Conservation (phyloP, 2,888 invertebrate genomes). For the Furcula furcula region DNA sequence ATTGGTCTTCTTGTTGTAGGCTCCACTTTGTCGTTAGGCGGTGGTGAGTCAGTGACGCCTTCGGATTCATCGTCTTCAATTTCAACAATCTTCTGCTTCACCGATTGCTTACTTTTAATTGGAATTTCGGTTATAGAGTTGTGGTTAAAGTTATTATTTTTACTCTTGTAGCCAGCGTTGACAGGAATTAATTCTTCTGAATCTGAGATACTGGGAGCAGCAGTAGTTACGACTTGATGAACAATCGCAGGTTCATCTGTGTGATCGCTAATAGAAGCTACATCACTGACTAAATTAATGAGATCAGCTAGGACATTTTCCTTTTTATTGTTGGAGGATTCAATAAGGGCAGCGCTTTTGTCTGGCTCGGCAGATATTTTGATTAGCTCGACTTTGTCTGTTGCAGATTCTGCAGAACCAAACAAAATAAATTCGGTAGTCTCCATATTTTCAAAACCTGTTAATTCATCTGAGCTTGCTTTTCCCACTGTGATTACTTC, state of each 20-base stretch:
- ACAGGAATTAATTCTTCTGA: conserved; percentile 73
- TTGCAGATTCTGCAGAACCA: conserved; percentile 61
- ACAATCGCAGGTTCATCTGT: conserved; percentile 39
- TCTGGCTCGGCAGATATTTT: conserved; percentile 54
- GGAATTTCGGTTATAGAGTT: conserved; percentile 72
- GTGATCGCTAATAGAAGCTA: conserved; percentile 69
- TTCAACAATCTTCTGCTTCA: conserved; percentile 58
- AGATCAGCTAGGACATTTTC: conserved; percentile 63
- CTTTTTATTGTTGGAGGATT: conserved; percentile 43
- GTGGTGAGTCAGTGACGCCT: conserved; percentile 59
- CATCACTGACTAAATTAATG: conserved; percentile 70
- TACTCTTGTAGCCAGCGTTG: conserved; percentile 70
- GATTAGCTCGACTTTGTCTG: conserved; percentile 63
- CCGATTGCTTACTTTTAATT: conserved; percentile 49
- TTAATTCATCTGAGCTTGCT: conserved; percentile 34
- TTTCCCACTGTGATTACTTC: conserved; percentile 50
- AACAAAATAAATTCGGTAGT: conserved; percentile 66
- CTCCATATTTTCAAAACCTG: conserved; percentile 55
- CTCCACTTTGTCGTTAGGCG: conserved; percentile 65
- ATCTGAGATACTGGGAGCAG: conserved; percentile 45
- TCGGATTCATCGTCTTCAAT: conserved; percentile 66
- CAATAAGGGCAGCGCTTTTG: conserved; percentile 56
- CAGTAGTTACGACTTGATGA: conserved; percentile 33
- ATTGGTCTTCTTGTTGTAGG: conserved; percentile 66
- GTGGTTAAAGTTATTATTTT: conserved; percentile 67